Conservation (phyloP, 2,888 invertebrate genomes). For the Sinotaia quadrata region DNA sequence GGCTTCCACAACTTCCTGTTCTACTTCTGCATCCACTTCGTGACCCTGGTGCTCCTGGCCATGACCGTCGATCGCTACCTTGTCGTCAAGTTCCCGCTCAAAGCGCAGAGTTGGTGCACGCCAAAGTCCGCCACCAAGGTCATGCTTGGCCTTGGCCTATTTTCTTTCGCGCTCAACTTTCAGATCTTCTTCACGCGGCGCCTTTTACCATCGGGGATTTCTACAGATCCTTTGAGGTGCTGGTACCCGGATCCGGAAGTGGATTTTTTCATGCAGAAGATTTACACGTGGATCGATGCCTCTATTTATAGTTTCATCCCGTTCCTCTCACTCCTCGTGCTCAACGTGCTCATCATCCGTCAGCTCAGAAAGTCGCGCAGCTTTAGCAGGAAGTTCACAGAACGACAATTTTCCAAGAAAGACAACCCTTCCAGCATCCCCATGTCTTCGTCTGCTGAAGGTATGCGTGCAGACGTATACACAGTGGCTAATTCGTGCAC, state of each 20-base stretch:
- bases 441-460: neutral
- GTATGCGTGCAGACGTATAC: neutral
- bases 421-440: neutral
- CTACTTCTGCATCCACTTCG: slow-evolving; percentile 35
- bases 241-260: slow-evolving; percentile 15
- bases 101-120: slow-evolving; percentile 17
- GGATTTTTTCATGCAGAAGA: slow-evolving; percentile 25
- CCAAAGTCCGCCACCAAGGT: slow-evolving; percentile 17
- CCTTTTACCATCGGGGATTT: neutral
- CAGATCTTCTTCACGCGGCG: slow-evolving; percentile 32
- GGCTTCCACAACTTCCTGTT: slow-evolving; percentile 32
- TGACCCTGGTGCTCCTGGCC: slow-evolving; percentile 31
- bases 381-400: slow-evolving; percentile 22
- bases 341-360: slow-evolving; percentile 34
- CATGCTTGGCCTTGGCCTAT: slow-evolving; percentile 7
- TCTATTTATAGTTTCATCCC: slow-evolving; percentile 39
- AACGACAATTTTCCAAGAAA: neutral
- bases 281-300: slow-evolving; percentile 41
- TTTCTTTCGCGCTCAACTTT: slow-evolving; percentile 27
- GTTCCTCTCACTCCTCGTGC: slow-evolving; percentile 24
- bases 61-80: slow-evolving; percentile 39
- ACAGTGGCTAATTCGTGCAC: neutral
- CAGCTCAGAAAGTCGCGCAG: slow-evolving; percentile 21
- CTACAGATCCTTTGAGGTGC: slow-evolving; percentile 3
- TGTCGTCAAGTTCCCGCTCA: slow-evolving; percentile 33